Evolutionary conservation across 2,888 invertebrate species (phyloP).

Genomic region (Phalangium opilio): DNA sequence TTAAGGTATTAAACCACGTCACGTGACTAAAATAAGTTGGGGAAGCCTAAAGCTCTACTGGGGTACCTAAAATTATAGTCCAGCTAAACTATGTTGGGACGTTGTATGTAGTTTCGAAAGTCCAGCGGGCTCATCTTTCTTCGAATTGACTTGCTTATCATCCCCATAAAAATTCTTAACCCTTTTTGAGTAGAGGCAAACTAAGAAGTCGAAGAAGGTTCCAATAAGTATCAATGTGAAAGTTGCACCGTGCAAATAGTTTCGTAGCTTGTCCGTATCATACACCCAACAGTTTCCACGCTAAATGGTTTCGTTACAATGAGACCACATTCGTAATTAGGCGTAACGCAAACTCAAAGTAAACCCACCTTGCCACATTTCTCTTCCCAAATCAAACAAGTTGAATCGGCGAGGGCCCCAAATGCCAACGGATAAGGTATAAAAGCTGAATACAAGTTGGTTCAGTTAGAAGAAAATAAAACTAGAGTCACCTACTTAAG

Average conservation of each 20-base stretch:
- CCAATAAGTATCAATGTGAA: constrained; percentile 10
- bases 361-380: constrained; percentile 42
- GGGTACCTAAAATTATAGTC: too few relatives aligned
- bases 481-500: too few relatives aligned
- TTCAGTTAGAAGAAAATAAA: too few relatives aligned
- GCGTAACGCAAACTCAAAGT: too few relatives aligned
- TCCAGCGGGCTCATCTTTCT: too few relatives aligned
- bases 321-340: too few relatives aligned
- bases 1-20: too few relatives aligned
- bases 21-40: too few relatives aligned
- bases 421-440: constrained; percentile 56
- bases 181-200: constrained; percentile 9
- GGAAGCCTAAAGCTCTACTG: too few relatives aligned
- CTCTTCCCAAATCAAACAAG: constrained; percentile 50
- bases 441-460: constrained; percentile 26
- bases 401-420: constrained; percentile 50
- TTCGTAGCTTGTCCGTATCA: constrained; percentile 42
- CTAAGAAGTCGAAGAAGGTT: constrained; percentile 10
- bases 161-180: constrained; percentile 8
- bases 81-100: too few relatives aligned
- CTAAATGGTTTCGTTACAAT: too few relatives aligned
- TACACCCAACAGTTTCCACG: constrained; percentile 51
- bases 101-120: too few relatives aligned
- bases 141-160: background rate
- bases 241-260: constrained; percentile 37